Base-by-base conservation (phyloP, 1,140 invertebrate genomes). In the Caenorhabditis inopinata region DNA sequence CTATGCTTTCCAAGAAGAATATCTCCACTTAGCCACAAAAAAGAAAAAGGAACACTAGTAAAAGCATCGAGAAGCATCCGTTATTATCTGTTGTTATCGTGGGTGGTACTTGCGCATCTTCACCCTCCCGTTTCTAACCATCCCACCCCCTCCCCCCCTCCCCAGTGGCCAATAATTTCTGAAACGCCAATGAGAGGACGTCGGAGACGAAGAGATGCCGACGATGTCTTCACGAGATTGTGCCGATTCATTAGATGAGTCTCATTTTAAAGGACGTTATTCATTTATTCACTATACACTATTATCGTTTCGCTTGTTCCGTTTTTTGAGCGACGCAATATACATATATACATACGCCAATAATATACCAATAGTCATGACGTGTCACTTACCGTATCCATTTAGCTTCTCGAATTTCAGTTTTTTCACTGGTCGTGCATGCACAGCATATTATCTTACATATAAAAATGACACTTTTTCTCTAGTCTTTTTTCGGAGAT, bases 201-300 rank as follows among this genome's bases (percentile, higher is more conserved):
- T 18, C n/a, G 9, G n/a, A 29, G 58, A 38, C 25, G 6, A 29
- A 68, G 58, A 68, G 58, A 68, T 32, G 32, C 58, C 18, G 32
- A 9, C n/a, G 21, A 68, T 32, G 7, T 32, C 27, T 68, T 14
- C 38, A 42, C 9, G 25, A 68, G 58, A 68, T 53, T 53, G 49
- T 53, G 49, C 49, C 49, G 49, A 53, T 68, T 68, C 58, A 68
- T 68, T 68, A 68, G 58, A 53, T 53, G 49, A 68, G 58, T 68
- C 58, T 68, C 58, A 68, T 42, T 58, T 58, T 68, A 68, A 32
- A 68, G 38, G 58, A 68, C 32, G 58, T 9, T 68, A n/a, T 38
- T 21, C 25, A 35, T 62, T 51, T 7, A 7, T 42, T 14, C 14
- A 42, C 14, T 7, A 5, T 42, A 42, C 14, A 42, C 14, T 7